phyloP scores from a whole-genome alignment of 2,888 invertebrate species.

The Dimorphilus gyrociliatus region DNA sequence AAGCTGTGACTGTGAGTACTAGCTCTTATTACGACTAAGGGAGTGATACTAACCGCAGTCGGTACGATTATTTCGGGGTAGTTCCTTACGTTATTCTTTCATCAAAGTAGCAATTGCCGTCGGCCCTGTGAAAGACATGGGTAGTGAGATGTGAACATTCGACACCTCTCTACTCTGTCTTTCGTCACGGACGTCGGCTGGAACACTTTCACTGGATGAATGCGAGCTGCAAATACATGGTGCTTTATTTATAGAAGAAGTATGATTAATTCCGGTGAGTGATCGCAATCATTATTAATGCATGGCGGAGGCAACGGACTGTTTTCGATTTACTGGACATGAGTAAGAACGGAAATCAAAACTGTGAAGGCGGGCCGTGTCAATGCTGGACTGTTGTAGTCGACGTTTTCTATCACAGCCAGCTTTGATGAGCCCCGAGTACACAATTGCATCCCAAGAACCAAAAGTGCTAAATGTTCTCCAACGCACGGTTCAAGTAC shows the following conservation, averaged over 20 bases:
- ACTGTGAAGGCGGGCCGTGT: slow-evolving; percentile 47
- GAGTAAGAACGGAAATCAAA: too few species aligned
- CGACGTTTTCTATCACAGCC: slow-evolving; percentile 61
- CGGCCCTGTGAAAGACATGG: slow-evolving; percentile 74
- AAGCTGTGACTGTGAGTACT: slow-evolving; percentile 35
- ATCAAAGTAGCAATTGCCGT: not conserved
- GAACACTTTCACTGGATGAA: too few species aligned
- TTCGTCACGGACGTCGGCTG: slow-evolving; percentile 48
- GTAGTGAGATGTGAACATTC: slow-evolving; percentile 74
- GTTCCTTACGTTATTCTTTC: not conserved
- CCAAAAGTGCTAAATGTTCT: too few species aligned
- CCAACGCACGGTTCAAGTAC: too few species aligned
- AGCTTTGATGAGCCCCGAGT: slow-evolving; percentile 75
- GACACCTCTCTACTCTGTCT: slow-evolving; percentile 92
- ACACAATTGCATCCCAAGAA: too few species aligned
- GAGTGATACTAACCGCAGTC: not conserved
- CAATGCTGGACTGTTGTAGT: slow-evolving; percentile 68
- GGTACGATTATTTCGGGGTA: not conserved
- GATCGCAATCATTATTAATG: too few species aligned
- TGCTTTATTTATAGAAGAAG: too few species aligned
- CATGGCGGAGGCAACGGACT: too few species aligned
- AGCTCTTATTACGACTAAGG: too few species aligned
- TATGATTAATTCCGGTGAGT: too few species aligned
- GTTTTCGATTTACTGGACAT: too few species aligned
- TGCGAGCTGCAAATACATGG: too few species aligned